A percentile compares a stretch with the other conserved stretches of the same genome.
These are phyloP conservation scores for Plagiodera versicolora DNA, from an alignment of 2,888 invertebrate species.

Conservation along the genomic window DNA sequence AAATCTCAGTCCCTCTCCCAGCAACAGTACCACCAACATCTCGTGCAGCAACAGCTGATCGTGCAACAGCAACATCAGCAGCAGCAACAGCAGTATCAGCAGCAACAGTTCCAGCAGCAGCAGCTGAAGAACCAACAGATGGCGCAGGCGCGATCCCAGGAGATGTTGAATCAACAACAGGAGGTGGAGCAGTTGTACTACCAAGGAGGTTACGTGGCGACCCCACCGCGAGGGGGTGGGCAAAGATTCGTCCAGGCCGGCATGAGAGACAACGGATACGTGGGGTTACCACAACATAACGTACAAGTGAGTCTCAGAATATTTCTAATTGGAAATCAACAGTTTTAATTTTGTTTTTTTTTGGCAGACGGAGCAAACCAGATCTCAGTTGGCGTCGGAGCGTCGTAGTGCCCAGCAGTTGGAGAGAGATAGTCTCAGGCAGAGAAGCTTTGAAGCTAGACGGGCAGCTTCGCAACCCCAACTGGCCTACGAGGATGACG, in stretches of 20 bases:
- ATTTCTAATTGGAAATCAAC: too few relatives aligned
- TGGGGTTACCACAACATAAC: slow-evolving; percentile 35
- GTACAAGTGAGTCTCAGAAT: slow-evolving; percentile 29
- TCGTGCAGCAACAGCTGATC: slow-evolving; percentile 58
- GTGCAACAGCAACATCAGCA: slow-evolving; percentile 47
- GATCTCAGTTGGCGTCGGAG: slow-evolving; percentile 48
- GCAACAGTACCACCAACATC: slow-evolving; percentile 51
- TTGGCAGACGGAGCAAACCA: background rate
- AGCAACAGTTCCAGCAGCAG: slow-evolving; percentile 40
- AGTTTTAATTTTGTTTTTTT: too few relatives aligned
- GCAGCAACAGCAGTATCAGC: slow-evolving; percentile 30
- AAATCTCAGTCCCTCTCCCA: slow-evolving; percentile 54
- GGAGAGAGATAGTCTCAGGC: slow-evolving; percentile 62
- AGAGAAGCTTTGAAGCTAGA: slow-evolving; percentile 62
- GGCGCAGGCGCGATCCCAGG: slow-evolving; percentile 59
- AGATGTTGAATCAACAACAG: slow-evolving; percentile 58
- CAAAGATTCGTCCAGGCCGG: slow-evolving; percentile 28
- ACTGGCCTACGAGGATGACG: slow-evolving; percentile 60
- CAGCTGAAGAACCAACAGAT: slow-evolving; percentile 50
- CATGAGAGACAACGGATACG: slow-evolving; percentile 42
- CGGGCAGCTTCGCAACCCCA: slow-evolving; percentile 71
- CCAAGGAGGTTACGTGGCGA: slow-evolving; percentile 44
- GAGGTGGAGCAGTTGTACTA: slow-evolving; percentile 48
- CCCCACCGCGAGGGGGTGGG: slow-evolving; percentile 39
- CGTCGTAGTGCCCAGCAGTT: slow-evolving; percentile 65